phyloP scores from a whole-genome alignment of 1,140 invertebrate species.

The Nephila pilipes region DNA sequence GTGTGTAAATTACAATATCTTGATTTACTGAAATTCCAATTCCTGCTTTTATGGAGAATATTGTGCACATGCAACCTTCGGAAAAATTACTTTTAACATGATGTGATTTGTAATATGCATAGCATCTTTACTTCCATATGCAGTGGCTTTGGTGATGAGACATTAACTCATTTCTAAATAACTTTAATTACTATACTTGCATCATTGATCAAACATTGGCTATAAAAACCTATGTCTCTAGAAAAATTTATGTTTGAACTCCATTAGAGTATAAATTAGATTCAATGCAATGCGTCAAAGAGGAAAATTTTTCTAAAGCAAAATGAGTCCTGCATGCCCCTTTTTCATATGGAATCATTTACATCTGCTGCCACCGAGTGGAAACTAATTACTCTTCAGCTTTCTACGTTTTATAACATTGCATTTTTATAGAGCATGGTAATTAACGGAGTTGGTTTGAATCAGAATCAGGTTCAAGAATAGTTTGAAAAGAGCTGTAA shows the following conservation, averaged over 20 bases:
- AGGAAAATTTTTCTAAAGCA: slow-evolving; percentile 1
- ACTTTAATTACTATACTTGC: too few species aligned
- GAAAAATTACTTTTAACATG: too few species aligned
- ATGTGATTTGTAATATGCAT: too few species aligned
- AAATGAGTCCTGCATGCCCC: not conserved
- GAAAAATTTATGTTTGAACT: slow-evolving; percentile 27
- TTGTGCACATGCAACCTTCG: too few species aligned
- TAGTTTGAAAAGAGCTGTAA: not conserved
- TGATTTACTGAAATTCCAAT: too few species aligned
- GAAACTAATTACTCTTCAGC: slow-evolving; percentile 56
- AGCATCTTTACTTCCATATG: too few species aligned
- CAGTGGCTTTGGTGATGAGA: too few species aligned
- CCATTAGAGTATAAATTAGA: slow-evolving; percentile 1
- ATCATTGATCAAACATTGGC: not conserved
- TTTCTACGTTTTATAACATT: slow-evolving; percentile 24
- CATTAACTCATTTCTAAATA: too few species aligned
- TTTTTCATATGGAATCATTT: slow-evolving; percentile 57
- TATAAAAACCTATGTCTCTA: not conserved
- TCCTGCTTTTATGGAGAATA: too few species aligned
- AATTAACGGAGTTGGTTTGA: slow-evolving; percentile 43
- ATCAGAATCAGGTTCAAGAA: not conserved
- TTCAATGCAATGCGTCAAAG: not conserved
- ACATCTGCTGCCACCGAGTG: slow-evolving; percentile 38
- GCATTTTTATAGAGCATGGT: slow-evolving; percentile 30
- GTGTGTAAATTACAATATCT: too few species aligned